Conservation (phyloP, 2,888 invertebrate genomes). For the Seira ritae region DNA sequence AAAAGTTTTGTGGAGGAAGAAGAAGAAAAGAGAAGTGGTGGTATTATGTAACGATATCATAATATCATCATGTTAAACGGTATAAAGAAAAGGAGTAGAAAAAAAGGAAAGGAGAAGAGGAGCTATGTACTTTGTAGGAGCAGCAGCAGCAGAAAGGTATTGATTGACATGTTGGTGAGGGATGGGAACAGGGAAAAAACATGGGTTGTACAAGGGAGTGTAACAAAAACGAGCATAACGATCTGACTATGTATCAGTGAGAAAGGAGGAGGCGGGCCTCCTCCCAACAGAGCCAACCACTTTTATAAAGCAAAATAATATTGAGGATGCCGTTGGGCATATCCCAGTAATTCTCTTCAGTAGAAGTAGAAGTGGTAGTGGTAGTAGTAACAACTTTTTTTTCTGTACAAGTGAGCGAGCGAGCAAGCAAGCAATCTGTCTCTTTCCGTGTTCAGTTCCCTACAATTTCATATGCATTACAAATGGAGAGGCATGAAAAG, state of each 20-base stretch:
- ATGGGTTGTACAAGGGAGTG: conserved; percentile 73
- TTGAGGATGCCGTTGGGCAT: conserved; percentile 71
- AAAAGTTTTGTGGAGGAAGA: conserved; percentile 30
- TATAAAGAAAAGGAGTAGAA: not conserved
- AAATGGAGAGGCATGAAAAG: too few relatives aligned
- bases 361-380: conserved; percentile 25
- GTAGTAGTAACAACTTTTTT: conserved; percentile 37
- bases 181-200: conserved; percentile 71
- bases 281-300: conserved; percentile 69
- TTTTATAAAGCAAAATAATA: conserved; percentile 60
- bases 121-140: too few relatives aligned
- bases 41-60: not conserved
- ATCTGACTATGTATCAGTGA: conserved; percentile 70
- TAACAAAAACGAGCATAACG: conserved; percentile 73
- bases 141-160: too few relatives aligned
- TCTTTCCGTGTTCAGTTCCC: too few relatives aligned
- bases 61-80: not conserved
- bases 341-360: conserved; percentile 33
- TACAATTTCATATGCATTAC: too few relatives aligned
- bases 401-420: conserved; percentile 11
- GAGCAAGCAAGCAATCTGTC: too few relatives aligned
- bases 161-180: conserved; percentile 73
- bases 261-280: conserved; percentile 68
- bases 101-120: conserved; percentile 29
- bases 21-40: conserved; percentile 32